Evolutionary conservation across 2,888 invertebrate genomes (phyloP), one percentile per base, ranked within the genome.

Genomic region (Pachydiplax longipennis): DNA sequence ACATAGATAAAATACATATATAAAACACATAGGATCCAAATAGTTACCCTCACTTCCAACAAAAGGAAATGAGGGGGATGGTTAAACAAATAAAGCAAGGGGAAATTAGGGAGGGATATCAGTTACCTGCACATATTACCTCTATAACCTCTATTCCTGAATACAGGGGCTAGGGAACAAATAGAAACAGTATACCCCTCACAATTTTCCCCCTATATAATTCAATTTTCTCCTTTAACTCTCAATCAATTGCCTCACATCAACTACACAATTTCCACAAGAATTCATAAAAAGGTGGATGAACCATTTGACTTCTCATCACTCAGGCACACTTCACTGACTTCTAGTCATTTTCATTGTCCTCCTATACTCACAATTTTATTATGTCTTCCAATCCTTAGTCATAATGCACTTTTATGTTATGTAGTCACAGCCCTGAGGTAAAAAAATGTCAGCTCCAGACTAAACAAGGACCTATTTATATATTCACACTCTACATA

Each of bases 401-500:
- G 61, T 87, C 87, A 87, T 87, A 87, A 87, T 87, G 87, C 87
- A 87, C 87, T 87, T 87, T 87, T 61, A 87, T 87, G 87, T 87
- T 87, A 87, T 61, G 87, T 87, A 87, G 87, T 87, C 87, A 87
- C 87, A 87, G 87, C 87, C 87, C 87, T 87, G 87, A 87, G 87
- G 87, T 87, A 87, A 87, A 87, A 83, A 87, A 87, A 87, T 83
- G 87, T 87, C 87, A 87, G 87, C 87, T 87, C 87, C 87, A 87
- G 87, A 87, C 87, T 87, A 87, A 87, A 61, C 87, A 61, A 61
- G 87, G 58, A 87, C 87, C 87, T 87, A 87, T 61, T 61, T 65
- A 65, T 40, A 87, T 87, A 87, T 87, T 87, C 87, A 87, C 87
- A 87, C 87, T 87, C 87, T 87, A 87, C 61, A 87, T 61, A 87